phyloP scores from a whole-genome alignment of 2,888 invertebrate genomes.

The Argynnis bischoffii region DNA sequence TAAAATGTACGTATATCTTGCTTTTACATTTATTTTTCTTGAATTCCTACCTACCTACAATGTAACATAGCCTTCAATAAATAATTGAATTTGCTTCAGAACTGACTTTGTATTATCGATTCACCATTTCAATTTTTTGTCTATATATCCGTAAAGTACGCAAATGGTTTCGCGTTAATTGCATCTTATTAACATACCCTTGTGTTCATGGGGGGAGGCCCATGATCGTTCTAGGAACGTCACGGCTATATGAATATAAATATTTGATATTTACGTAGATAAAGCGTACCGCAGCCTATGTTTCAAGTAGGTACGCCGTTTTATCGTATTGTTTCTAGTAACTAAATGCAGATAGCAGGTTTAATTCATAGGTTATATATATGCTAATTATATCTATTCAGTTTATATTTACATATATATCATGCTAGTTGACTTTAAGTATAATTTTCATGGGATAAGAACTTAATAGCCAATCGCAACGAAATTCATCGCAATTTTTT shows the following conservation, averaged over 20 bases:
- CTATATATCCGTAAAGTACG: slow-evolving; percentile 8
- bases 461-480: no score
- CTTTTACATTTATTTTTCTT: not conserved
- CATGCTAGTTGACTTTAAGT: no score
- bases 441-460: no score
- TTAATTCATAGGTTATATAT: not conserved
- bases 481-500: no score
- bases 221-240: slow-evolving; percentile 35
- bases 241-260: slow-evolving; percentile 29
- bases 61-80: no score
- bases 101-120: slow-evolving; percentile 5
- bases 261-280: slow-evolving; percentile 32
- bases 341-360: not conserved
- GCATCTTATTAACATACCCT: slow-evolving; percentile 22
- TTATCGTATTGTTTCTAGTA: not conserved
- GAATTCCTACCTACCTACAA: no score
- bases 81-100: not conserved
- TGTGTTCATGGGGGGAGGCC: slow-evolving; percentile 28
- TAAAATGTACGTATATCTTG: not conserved
- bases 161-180: slow-evolving; percentile 28
- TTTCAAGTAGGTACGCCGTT: not conserved
- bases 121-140: slow-evolving; percentile 10
- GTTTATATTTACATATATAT: no score
- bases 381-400: no score
- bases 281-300: slow-evolving; percentile 16